Base-by-base conservation (phyloP, 1,140 invertebrate genomes). In the Procambarus virginalis region DNA sequence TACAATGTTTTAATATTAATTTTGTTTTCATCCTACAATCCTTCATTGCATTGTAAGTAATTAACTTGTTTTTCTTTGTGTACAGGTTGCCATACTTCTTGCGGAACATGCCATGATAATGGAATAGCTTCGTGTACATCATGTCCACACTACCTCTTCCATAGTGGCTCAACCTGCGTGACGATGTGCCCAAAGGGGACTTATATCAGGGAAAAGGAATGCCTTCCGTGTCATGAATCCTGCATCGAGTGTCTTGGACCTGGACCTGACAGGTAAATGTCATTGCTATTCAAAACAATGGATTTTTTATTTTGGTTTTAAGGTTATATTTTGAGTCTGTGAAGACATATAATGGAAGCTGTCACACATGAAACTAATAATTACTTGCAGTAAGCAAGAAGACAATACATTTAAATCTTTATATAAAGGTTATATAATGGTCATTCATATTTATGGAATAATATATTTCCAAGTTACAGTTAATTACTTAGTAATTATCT, bases 31-130 rank as follows among this genome's bases (percentile, higher is more conserved):
- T 34, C 34, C 34, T 34, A 34, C 34, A 34, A 34, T 34, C 34
- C 34, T 34, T 34, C 34, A 34, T 34, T 34, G 34, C 34, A 34
- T 70, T 20, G 20, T 73, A 34, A 73, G 2, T 8, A 3, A 34
- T 10, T 68, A 34, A 9, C 22, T 73, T 20, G 20, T 73, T 22
- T 75, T 46, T 51, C 9, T 22, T 64, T 64, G 0, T 48, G 14
- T 70, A 45, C 9, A 87, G 86, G 78, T 34, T 87, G 86, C 20
- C 86, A 87, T 87, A 60, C 60, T 73, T 68, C 86, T 17, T 87
- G 86, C 55, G 64, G 64, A 2, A 87, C 86, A 14, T 87, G 86
- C 5, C 48, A 87, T 51, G 55, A 78, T 80, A 34, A 77, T 45
- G 75, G 86, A 51, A 80, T 87, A 17, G 51, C 58, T 51, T 87